Evolutionary conservation across 2,113 vertebrate species (phyloP).

Genomic region (Ciconia stormi): DNA sequence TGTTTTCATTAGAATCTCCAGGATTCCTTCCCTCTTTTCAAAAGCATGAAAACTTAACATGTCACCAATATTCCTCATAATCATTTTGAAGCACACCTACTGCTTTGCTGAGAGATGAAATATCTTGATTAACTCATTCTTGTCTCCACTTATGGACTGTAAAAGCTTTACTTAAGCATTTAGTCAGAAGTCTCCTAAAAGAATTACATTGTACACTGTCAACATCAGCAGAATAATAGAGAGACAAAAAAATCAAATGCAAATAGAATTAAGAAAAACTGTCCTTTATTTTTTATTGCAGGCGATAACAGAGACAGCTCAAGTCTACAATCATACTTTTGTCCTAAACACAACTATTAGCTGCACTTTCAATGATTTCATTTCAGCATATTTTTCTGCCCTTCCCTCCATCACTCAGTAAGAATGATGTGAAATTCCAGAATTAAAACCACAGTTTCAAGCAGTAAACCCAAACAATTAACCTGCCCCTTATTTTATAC

Average conservation of each 20-base stretch:
- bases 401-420: not conserved
- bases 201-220: not conserved
- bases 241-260: not conserved
- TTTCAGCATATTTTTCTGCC: not conserved
- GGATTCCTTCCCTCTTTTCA: not conserved
- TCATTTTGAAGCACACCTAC: not conserved
- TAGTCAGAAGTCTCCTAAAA: not conserved
- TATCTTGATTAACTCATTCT: not conserved
- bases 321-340: not conserved
- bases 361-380: not conserved
- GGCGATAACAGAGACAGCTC: not conserved
- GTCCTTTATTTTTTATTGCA: not conserved
- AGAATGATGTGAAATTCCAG: not conserved
- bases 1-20: not conserved
- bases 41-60: not conserved
- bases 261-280: not conserved
- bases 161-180: not conserved
- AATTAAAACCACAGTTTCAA: not conserved
- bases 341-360: not conserved
- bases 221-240: not conserved
- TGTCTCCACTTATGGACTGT: not conserved
- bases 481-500: not conserved
- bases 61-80: not conserved
- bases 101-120: not conserved
- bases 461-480: not conserved